Conservation (phyloP, 2,797 vertebrate species). For the Cheirogaleus major region DNA sequence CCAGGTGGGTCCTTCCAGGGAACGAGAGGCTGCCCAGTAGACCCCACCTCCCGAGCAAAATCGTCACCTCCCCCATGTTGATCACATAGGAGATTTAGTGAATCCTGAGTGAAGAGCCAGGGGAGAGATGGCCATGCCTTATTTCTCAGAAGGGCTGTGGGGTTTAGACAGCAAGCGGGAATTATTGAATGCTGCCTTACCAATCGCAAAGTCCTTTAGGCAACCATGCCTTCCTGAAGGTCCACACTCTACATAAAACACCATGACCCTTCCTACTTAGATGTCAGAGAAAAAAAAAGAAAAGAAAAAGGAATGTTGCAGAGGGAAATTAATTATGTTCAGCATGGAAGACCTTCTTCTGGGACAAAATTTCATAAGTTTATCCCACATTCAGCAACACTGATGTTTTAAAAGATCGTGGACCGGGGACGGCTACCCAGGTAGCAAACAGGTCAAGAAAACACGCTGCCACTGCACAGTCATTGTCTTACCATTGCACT, state of each 20-base stretch:
- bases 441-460: neutral
- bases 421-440: neutral
- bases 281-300: neutral
- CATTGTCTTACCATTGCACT: neutral
- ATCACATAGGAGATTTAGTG: conserved; percentile 77
- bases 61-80: conserved; percentile 42
- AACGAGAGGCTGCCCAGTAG: accelerated
- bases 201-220: conserved; percentile 92
- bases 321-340: accelerated
- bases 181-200: conserved; percentile 89
- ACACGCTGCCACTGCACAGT: neutral
- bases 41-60: neutral
- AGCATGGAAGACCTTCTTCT: conserved; percentile 13
- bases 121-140: conserved; percentile 68
- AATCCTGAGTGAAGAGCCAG: conserved; percentile 81
- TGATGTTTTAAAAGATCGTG: neutral
- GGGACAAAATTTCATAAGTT: conserved; percentile 19
- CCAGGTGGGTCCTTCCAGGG: accelerated
- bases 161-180: conserved; percentile 64
- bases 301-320: neutral
- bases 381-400: conserved; percentile 12
- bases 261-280: conserved; percentile 83
- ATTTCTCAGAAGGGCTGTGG: conserved; percentile 64
- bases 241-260: conserved; percentile 91
- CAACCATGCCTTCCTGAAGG: conserved; percentile 92